Evolutionary conservation across 2,113 vertebrate genomes (phyloP), one percentile per base, ranked within the genome.

Genomic region (Caloenas nicobarica): DNA sequence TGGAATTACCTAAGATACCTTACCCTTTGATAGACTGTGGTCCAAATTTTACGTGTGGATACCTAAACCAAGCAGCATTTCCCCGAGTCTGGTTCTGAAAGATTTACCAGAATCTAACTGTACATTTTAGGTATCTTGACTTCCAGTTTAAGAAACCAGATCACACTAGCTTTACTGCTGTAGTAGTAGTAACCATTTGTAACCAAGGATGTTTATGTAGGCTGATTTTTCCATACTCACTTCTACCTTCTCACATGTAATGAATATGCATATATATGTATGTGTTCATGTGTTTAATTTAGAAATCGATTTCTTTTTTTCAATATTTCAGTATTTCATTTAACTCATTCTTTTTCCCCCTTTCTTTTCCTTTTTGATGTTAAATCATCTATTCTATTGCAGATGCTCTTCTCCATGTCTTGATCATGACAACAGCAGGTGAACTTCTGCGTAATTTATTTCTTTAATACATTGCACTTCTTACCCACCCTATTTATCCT

Each of bases 391-490:
- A 95, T 98, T 99, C 98, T 98, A 86, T 98, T 99, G 96, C 98
- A 99, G 99, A 98, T 98, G 87, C 92, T 97, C 98, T 96, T 99
- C 99, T 99, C 99, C 99, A 97, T 99, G 98, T 98, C 98, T 97
- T 98, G 99, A 99, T 97, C 99, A 99, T 98, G 99, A 99, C 98
- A 98, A 98, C 98, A 99, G 99, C 99, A 99, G 99, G 99, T 99
- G 99, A 99, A 98, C 96, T 91, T 98, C 97, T 98, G 98, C 97
- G 97, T 98, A 95, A 97, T 98, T 98, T 98, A 97, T 98, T 96
- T 91, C 94, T 95, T 96, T 96, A 97, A 91, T 95, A 87, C 96
- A 80, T 84, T 96, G 97, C 79, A 90, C 69, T 91, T 92, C 73
- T 94, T 56, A 40, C 84, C 57, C 66, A 29, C 81, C 81, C 17